phyloP scores from a whole-genome alignment of 2,113 vertebrate species.

The Callipepla squamata region DNA sequence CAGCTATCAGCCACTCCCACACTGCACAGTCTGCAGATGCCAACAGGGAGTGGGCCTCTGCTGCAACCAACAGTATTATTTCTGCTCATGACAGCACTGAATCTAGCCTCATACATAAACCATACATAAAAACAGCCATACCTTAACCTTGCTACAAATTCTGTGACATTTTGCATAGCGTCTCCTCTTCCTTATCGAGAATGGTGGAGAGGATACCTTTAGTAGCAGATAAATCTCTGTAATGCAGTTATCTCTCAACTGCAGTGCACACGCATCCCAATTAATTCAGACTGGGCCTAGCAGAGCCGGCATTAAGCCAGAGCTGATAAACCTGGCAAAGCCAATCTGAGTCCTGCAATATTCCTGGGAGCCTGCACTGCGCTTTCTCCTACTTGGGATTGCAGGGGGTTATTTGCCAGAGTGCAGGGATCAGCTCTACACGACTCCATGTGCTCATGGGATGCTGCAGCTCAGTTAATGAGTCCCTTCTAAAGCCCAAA shows the following conservation, averaged over 20 bases:
- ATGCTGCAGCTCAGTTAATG: accelerated
- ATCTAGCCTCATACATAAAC: constrained; percentile 42
- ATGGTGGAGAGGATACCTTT: constrained; percentile 59
- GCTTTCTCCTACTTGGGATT: accelerated
- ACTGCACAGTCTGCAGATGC: background rate
- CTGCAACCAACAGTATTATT: background rate
- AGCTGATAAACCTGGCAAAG: constrained; percentile 69
- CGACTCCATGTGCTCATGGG: background rate
- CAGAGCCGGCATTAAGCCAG: constrained; percentile 67
- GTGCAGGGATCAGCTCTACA: background rate
- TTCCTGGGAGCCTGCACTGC: background rate
- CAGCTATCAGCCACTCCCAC: background rate
- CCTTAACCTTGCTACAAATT: constrained; percentile 30
- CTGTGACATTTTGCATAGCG: constrained; percentile 34
- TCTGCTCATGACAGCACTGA: background rate
- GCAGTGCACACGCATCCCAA: constrained; percentile 67
- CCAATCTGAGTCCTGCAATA: constrained; percentile 58
- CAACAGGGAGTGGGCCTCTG: background rate
- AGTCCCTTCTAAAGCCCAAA: background rate
- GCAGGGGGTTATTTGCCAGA: background rate
- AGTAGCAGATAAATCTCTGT: constrained; percentile 69
- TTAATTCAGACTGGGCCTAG: constrained; percentile 70
- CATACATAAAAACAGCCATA: constrained; percentile 1
- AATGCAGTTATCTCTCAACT: constrained; percentile 70
- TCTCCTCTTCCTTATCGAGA: constrained; percentile 40